Conservation (phyloP, 2,888 invertebrate species). For the Lasioglossum calceatum region DNA sequence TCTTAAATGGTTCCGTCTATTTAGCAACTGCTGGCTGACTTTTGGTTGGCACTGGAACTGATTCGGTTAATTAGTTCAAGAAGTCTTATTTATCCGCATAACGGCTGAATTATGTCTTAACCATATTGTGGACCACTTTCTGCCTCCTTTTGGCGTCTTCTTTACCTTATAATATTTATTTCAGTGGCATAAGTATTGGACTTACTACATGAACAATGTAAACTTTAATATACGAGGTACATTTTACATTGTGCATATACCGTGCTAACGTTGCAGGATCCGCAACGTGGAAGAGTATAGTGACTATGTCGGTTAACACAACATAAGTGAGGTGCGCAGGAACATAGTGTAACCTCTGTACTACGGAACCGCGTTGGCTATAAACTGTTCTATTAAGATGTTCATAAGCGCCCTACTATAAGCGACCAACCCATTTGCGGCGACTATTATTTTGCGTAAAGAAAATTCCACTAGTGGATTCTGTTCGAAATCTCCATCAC, state of each 20-base stretch:
- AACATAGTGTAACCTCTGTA: background rate
- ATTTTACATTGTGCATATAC: background rate
- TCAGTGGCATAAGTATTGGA: background rate
- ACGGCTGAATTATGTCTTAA: too few species aligned
- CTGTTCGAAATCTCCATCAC: too few species aligned
- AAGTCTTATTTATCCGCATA: background rate
- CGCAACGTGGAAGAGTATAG: background rate
- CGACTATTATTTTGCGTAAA: background rate
- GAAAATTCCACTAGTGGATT: background rate
- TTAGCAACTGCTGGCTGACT: background rate
- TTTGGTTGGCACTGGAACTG: background rate
- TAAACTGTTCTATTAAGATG: background rate
- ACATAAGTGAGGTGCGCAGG: background rate
- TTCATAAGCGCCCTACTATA: background rate
- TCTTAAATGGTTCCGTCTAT: background rate
- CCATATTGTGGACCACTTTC: background rate
- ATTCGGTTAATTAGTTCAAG: background rate
- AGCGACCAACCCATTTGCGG: background rate
- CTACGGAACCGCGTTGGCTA: background rate
- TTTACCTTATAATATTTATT: background rate
- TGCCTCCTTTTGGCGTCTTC: background rate
- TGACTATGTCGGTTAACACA: constrained; percentile 1
- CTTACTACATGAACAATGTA: background rate
- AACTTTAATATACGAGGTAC: background rate
- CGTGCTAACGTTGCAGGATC: background rate